Conservation (phyloP, 2,888 invertebrate genomes). For the Lymantria monacha region DNA sequence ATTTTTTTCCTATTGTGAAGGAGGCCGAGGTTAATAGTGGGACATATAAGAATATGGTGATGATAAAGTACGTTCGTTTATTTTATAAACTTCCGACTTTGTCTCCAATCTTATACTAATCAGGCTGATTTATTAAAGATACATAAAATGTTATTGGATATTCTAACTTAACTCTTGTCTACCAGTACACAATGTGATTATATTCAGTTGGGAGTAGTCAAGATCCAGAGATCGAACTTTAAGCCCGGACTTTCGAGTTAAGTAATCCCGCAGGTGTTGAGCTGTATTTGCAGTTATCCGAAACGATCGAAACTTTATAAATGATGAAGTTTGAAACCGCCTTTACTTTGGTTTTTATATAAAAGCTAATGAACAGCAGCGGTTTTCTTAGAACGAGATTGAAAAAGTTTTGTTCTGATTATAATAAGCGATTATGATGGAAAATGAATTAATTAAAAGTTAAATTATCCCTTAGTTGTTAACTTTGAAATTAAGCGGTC, state of each 20-base stretch:
- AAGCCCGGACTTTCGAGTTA: constrained; percentile 17
- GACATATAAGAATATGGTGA: no score
- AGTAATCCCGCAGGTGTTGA: constrained; percentile 56
- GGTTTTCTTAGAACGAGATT: constrained; percentile 18
- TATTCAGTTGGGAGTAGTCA: constrained; percentile 49
- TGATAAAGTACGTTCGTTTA: no score
- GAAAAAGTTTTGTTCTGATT: constrained; percentile 39
- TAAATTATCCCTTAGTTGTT: no score
- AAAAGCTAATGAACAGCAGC: constrained; percentile 24
- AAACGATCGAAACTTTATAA: constrained; percentile 49
- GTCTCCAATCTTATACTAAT: no score
- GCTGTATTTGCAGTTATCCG: constrained; percentile 54
- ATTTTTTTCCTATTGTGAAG: no score
- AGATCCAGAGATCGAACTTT: constrained; percentile 32
- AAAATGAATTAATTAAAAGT: not conserved
- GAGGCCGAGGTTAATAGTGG: no score
- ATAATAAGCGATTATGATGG: constrained; percentile 1
- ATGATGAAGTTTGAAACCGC: constrained; percentile 36
- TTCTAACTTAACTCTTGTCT: not conserved
- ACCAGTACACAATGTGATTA: not conserved
- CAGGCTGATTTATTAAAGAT: no score
- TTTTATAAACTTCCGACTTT: no score
- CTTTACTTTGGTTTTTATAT: constrained; percentile 33
- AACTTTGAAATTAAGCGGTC: no score
- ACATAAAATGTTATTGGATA: not conserved